Base-by-base conservation (phyloP, 2,888 invertebrate species). In the Phengaris alcon region DNA sequence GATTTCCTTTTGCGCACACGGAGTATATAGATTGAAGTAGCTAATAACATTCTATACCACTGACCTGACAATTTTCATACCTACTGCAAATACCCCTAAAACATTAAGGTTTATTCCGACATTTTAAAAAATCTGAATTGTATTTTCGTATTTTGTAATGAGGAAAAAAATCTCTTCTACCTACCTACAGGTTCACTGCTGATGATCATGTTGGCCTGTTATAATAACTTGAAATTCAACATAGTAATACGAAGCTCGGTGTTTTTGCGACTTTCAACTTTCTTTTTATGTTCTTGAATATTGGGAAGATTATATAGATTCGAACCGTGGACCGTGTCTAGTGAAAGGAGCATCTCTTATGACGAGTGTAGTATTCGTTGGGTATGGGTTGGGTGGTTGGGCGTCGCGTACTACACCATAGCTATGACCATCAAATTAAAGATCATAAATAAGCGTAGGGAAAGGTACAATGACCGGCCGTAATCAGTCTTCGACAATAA, bases 211-310 rank as follows among this genome's bases (percentile, higher is more conserved):
- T 22, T 12, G 7, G 8, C 7, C 13, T 48, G 69, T 48, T 48
- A 69, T 69, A 69, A n/a, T 48, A 69, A 48, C 46, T 48, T 48
- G 69, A 48, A 48, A 69, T 69, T 69, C 48, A 69, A 48, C 69
- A 48, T 48, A 48, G 69, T 69, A 69, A 69, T 69, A 69, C 48
- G 48, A 7, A 46, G 46, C 46, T 68, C 13, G 4, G 9, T 13
- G 48, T 69, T 69, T 69, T 48, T 69, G 22, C 48, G 15, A 72
- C 72, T 72, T 72, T 72, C 72, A 13, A 72, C 72, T 72, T 72
- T 72, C 72, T 54, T 72, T 52, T 72, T 22, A 54, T 35, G 72
- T 72, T 69, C 48, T 69, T 72, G 52, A 22, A 72, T 72, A 72
- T 72, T 35, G 72, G 72, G 72, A 72, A 51, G 70, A 70, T 70